Base-by-base conservation (phyloP, 2,113 vertebrate species). In the Bufo gargarizans region DNA sequence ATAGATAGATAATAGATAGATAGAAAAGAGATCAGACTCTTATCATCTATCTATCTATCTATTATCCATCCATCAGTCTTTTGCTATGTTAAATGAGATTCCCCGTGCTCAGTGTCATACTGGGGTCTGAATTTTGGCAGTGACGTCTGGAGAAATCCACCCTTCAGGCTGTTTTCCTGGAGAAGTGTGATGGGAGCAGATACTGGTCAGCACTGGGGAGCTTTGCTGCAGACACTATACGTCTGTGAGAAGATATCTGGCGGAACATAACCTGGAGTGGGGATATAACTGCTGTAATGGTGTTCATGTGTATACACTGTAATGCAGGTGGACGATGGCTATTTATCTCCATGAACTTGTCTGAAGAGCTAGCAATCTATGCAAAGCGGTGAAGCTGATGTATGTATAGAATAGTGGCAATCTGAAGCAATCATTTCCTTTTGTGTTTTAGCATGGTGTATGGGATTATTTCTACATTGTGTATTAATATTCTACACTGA, bases 221-320 rank as follows among this genome's bases (percentile, higher is more conserved):
- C 47, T 69, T 53, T 84, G 82, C 82, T 84, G 82, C 82, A 84
- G 82, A 69, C 61, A 16, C 82, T 71, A 14, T 50, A 71, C 8
- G 63, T 49, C 82, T 84, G 82, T 71, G 82, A 53, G 63, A 22
- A 69, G 61, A 82, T 12, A 22, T 77, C 19, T 20, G 76, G 20
- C 69, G 33, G 22, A 69, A 13, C 71, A 20, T 3, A 50, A 17
- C 50, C 13, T 76, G 72, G 11, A 50, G 14, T 5, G 53, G 22
- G 55, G 22, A 10, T 22, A 1, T 49, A 47, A 50, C 47, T 49
- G 47, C 82, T 55, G 49, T 13, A 16, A 20, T 69, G 81, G 81
- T 10, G 47, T 82, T 67, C 50, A 83, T 67, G 81, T 50, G 45
- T 7, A 22, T 49, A 49, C 33, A 33, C 33, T 33, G 33, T 50